A percentile compares a stretch with the other conserved stretches of the same genome.
Evolutionary conservation across 2,113 vertebrate species (phyloP).

Genomic region (Mastomys coucha): DNA sequence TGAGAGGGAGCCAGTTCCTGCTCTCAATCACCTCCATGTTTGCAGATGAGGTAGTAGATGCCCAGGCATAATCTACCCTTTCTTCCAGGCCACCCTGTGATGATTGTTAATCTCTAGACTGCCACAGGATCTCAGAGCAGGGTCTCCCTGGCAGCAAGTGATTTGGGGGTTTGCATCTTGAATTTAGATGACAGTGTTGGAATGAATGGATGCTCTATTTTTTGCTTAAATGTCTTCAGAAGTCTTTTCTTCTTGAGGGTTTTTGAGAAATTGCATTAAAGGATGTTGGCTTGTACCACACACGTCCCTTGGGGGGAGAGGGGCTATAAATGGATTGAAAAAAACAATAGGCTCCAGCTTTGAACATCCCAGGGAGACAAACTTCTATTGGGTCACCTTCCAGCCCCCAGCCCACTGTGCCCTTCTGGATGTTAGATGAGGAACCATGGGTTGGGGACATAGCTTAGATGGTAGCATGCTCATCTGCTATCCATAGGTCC

Average conservation of each 20-base stretch:
- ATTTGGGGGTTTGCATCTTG: not conserved
- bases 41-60: not conserved
- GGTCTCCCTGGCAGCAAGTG: not conserved
- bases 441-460: not conserved
- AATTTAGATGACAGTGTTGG: not conserved
- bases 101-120: accelerated
- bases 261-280: not conserved
- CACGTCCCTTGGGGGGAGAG: not conserved
- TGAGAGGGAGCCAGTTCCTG: not conserved
- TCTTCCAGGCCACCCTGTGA: too few relatives aligned
- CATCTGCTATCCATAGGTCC: not conserved
- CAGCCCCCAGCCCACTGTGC: not conserved
- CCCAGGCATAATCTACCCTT: not conserved
- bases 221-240: not conserved
- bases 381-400: not conserved
- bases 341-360: not conserved
- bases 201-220: not conserved
- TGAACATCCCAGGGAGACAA: not conserved
- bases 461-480: too few relatives aligned
- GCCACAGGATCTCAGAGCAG: accelerated
- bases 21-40: not conserved
- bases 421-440: not conserved
- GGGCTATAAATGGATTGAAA: not conserved
- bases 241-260: not conserved
- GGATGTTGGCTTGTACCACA: not conserved